Evolutionary conservation across 1,140 invertebrate species (phyloP), one percentile per base, ranked within the genome.

Genomic region (Papilio polyxenes): DNA sequence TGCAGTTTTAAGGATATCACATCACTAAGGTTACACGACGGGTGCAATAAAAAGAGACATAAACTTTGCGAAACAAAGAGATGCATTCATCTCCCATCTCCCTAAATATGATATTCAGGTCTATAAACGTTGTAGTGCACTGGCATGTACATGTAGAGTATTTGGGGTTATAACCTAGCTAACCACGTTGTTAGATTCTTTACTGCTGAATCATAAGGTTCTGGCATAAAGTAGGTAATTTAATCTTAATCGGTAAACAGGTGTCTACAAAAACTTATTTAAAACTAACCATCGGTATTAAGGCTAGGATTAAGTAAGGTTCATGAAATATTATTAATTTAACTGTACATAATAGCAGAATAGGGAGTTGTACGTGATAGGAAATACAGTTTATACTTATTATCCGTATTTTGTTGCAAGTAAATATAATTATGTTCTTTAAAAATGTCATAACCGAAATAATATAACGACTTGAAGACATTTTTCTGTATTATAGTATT

Each of bases 51-150:
- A 91, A 82, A 78, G n/a, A 15, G 75, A 78, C 89, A 90, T 92
- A 90, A 90, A 90, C 76, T 78, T 31, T 59, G 72, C 82, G 84
- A 90, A 88, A 92, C 89, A 91, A 92, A 90, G 89, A 87, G 83
- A 85, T 87, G 88, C 89, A 91, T 90, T 90, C 86, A 89, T 90
- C 86, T 85, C 85, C 84, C n/a, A n/a, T n/a, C 83, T 84, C 85
- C 85, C 86, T 85, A 88, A 91, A 88, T 90, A 89, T 88, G 83
- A 89, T 85, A 89, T 87, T 82, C 85, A 83, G 81, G 82, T 84
- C 83, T 86, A 89, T 90, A 91, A 90, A 91, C 78, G 81, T 82
- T 80, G 69, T 83, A 75, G 84, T 88, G 87, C 88, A 87, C 80
- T 86, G 83, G 37, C 78, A 65, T 80, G 56, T 10, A 69, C 40